phyloP scores from a whole-genome alignment of 2,113 vertebrate genomes.

The Hippocampus guttulatus region DNA sequence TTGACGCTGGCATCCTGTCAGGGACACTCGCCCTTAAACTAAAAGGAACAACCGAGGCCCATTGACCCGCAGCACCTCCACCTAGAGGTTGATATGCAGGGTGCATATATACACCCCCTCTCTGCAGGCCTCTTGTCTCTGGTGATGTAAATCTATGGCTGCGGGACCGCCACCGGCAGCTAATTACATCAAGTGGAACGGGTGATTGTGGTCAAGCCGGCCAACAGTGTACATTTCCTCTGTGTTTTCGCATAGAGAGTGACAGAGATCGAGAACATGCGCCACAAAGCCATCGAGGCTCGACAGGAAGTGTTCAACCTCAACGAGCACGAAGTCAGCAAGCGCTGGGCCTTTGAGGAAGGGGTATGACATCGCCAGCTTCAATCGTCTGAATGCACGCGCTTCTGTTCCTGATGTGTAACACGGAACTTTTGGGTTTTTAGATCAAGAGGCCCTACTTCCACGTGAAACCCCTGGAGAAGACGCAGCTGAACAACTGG shows the following conservation, averaged over 20 bases:
- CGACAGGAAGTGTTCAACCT: conserved; percentile 97
- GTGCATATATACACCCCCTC: conserved; percentile 64
- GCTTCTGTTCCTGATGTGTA: background rate
- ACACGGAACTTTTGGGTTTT: background rate
- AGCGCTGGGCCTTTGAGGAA: conserved; percentile 97
- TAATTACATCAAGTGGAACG: conserved; percentile 63
- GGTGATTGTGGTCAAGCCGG: conserved; percentile 18
- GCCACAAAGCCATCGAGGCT: conserved; percentile 91
- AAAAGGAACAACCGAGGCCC: conserved; percentile 59
- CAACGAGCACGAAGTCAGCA: conserved; percentile 99
- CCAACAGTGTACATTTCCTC: conserved; percentile 30
- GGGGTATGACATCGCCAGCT: conserved; percentile 68
- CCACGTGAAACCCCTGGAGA: conserved; percentile 97
- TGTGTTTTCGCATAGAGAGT: conserved; percentile 73
- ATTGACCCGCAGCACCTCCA: conserved; percentile 61
- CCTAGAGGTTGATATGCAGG: conserved; percentile 67
- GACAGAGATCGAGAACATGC: conserved; percentile 99
- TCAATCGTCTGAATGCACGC: too few species aligned
- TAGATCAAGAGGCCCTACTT: conserved; percentile 99
- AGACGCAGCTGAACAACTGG: conserved; percentile 97
- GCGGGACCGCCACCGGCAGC: conserved; percentile 68
- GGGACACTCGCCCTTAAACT: conserved; percentile 62
- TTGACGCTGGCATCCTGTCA: conserved; percentile 73
- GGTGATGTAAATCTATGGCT: conserved; percentile 75
- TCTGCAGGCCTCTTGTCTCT: conserved; percentile 69